These are phyloP conservation scores for Xanthorhoe designata DNA, from an alignment of 2,888 invertebrate genomes.

Conservation along the genomic window DNA sequence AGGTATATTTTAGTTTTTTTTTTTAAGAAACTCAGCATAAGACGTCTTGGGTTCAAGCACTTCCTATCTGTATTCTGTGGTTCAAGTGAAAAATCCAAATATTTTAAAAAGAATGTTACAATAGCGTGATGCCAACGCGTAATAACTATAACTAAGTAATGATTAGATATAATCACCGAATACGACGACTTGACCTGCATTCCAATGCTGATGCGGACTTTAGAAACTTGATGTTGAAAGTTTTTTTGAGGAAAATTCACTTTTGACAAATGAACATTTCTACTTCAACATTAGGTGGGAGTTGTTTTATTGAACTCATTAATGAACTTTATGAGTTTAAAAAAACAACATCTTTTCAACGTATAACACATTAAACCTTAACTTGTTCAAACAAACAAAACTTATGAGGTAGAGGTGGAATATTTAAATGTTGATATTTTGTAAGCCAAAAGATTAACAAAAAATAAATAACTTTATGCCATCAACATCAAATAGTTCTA, in stretches of 20 bases:
- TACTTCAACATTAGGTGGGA: background rate
- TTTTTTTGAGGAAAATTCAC: conserved; percentile 48
- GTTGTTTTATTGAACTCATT: too few relatives aligned
- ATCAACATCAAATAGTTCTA: conserved; percentile 10
- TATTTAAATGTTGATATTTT: too few relatives aligned
- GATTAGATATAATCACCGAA: conserved; percentile 64
- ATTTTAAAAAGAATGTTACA: conserved; percentile 36
- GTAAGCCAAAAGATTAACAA: too few relatives aligned
- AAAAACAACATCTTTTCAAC: too few relatives aligned
- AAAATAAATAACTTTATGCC: background rate
- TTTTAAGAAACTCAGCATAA: too few relatives aligned
- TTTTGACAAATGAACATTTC: conserved; percentile 27
- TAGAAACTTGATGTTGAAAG: conserved; percentile 45
- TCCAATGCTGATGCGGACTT: conserved; percentile 61
- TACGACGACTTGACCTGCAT: conserved; percentile 64
- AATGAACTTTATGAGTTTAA: too few relatives aligned
- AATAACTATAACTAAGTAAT: conserved; percentile 53
- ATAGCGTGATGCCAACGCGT: conserved; percentile 43
- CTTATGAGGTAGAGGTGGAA: too few relatives aligned
- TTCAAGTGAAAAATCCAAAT: background rate
- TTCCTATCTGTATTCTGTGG: too few relatives aligned
- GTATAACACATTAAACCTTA: too few relatives aligned
- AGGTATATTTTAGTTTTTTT: too few relatives aligned
- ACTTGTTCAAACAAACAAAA: too few relatives aligned
- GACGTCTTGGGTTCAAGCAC: too few relatives aligned